A percentile compares a stretch with the other conserved stretches of the same genome.
phyloP scores from a whole-genome alignment of 1,140 invertebrate species.

The Triops longicaudatus region DNA sequence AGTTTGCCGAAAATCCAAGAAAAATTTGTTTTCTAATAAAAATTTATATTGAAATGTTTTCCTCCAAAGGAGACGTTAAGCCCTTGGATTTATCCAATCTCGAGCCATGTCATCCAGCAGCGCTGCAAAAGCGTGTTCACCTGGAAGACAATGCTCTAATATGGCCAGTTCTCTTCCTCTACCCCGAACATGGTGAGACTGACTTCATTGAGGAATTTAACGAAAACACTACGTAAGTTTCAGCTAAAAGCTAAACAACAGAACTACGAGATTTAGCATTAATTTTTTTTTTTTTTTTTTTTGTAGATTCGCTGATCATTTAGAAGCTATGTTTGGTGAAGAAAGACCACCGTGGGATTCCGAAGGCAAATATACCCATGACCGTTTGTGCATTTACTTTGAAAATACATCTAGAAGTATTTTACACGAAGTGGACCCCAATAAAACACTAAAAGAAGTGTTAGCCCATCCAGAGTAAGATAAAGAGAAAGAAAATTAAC shows the following conservation, averaged over 20 bases:
- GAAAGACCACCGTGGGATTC: constrained; percentile 64
- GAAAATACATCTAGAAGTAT: constrained; percentile 58
- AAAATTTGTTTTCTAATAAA: too few relatives aligned
- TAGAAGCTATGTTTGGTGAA: constrained; percentile 59
- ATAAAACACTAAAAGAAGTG: constrained; percentile 52
- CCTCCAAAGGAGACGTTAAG: neutral
- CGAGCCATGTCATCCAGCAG: constrained; percentile 52
- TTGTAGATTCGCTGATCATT: constrained; percentile 58
- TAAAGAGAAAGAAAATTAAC: too few relatives aligned
- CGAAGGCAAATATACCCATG: constrained; percentile 54
- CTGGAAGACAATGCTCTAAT: constrained; percentile 48
- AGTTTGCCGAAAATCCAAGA: constrained; percentile 34
- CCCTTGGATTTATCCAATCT: constrained; percentile 41
- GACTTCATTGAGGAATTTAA: constrained; percentile 65
- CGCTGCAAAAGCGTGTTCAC: constrained; percentile 34
- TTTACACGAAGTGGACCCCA: constrained; percentile 52
- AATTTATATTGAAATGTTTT: constrained; percentile 24
- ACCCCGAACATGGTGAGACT: constrained; percentile 64
- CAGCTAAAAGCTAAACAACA: neutral
- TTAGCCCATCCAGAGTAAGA: constrained; percentile 53
- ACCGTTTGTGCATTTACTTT: constrained; percentile 66
- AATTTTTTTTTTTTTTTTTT: constrained; percentile 35
- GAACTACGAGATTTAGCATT: neutral
- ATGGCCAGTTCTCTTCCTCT: constrained; percentile 75
- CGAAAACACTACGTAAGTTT: constrained; percentile 56